Base-by-base conservation (phyloP, 2,888 invertebrate genomes). In the Anorthoa munda region DNA sequence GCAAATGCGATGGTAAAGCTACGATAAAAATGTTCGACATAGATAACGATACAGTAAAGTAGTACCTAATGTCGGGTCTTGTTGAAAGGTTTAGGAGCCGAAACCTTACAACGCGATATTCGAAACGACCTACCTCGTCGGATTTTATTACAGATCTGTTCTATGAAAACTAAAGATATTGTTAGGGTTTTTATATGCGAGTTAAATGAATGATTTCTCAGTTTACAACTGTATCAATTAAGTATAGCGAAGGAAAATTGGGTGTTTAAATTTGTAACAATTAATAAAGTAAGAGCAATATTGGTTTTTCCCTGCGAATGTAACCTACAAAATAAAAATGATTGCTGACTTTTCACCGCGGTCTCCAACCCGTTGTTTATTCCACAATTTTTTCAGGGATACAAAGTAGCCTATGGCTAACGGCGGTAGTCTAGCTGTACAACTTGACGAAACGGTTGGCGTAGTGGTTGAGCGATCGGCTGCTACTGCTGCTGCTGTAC, bases 21-120 rank as follows among this genome's bases (percentile, higher is more conserved):
- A 39, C 50, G 17, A 66, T 63, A 63, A 66, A 78, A 75, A 72
- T 79, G 56, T 66, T 12, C 46, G 17, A 48, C 21, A 45, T 45
- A 64, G 53, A 70, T 70, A 80, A 71, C 45, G 56, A 59, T 70
- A 53, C 39, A 26, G 64, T 73, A 64, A 71, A 75, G 59, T 60
- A 75, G 69, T 58, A 50, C 64, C 53, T 78, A 67, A 75, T 81
- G 65, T 75, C 55, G 60, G 73, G 65, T 59, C 53, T 63, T 55
- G 73, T 67, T 55, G 64, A 72, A 79, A 75, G 71, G 75, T 79
- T 79, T 68, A 61, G 67, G 59, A 21, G 58, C 71, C 55, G 73
- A 81, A 84, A 69, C 82, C 72, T 82, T 80, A 75, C 39, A 59
- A 58, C 51, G 23, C 51, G 74, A 63, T 72, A 75, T 80, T 70